phyloP scores from a whole-genome alignment of 2,797 vertebrate species.

The Urocyon cinereoargenteus region DNA sequence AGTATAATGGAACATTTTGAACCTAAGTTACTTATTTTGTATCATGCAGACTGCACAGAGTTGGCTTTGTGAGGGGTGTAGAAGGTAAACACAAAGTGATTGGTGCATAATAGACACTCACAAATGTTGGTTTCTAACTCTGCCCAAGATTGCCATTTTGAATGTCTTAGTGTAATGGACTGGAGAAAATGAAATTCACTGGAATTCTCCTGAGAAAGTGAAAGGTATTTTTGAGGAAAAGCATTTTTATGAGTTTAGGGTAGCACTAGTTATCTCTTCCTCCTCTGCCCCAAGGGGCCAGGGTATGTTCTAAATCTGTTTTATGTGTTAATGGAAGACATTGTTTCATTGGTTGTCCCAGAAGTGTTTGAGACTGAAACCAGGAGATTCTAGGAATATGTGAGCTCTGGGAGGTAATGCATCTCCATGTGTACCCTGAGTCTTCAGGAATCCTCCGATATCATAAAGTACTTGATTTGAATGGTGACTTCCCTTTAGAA shows the following conservation, averaged over 20 bases:
- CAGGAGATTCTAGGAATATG: background rate
- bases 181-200: background rate
- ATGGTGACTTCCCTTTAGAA: background rate
- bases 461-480: background rate
- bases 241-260: background rate
- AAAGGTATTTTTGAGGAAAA: background rate
- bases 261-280: background rate
- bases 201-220: background rate
- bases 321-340: background rate
- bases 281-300: background rate
- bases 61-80: background rate
- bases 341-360: background rate
- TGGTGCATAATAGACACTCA: background rate
- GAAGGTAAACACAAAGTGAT: background rate
- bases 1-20: background rate
- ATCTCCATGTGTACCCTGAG: background rate
- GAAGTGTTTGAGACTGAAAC: background rate
- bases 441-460: background rate
- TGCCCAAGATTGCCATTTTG: background rate
- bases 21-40: background rate
- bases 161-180: background rate
- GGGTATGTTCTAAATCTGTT: background rate
- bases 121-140: background rate
- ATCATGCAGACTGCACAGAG: background rate
- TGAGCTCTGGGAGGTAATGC: background rate